Evolutionary conservation across 1,140 invertebrate genomes (phyloP).

Genomic region (Hormaphis cornu): DNA sequence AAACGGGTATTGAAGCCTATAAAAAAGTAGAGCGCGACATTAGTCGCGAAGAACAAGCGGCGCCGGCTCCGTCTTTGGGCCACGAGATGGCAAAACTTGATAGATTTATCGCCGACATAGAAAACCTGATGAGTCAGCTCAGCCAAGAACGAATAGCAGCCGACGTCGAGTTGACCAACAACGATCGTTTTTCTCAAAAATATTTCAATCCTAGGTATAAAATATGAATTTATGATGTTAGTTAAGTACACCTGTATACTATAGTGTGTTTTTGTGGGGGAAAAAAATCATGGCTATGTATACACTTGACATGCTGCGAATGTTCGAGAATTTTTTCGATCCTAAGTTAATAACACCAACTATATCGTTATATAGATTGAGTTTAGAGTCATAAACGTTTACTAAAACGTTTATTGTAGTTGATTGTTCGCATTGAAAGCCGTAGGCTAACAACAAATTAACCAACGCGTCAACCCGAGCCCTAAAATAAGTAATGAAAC

Average conservation of each 20-base stretch:
- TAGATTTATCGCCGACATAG: slow-evolving; percentile 35
- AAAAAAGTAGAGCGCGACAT: slow-evolving; percentile 38
- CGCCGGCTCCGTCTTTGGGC: slow-evolving; percentile 38
- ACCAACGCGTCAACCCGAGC: no score
- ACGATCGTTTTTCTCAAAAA: slow-evolving; percentile 21
- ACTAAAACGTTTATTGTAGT: no score
- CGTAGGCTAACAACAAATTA: no score
- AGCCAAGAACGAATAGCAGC: slow-evolving; percentile 29
- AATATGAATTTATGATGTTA: slow-evolving; percentile 10
- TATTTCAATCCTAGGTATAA: slow-evolving; percentile 15
- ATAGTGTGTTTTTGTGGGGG: neutral
- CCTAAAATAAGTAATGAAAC: no score
- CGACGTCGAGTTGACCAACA: slow-evolving; percentile 18
- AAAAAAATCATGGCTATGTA: neutral
- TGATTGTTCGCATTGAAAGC: no score
- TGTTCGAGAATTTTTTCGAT: no score
- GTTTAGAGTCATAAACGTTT: no score
- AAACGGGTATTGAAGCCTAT: slow-evolving; percentile 37
- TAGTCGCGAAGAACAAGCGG: slow-evolving; percentile 37
- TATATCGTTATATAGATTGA: neutral
- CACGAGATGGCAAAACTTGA: slow-evolving; percentile 38
- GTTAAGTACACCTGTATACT: neutral
- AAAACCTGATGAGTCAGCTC: slow-evolving; percentile 28
- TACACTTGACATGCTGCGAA: no score
- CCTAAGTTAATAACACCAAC: no score